Evolutionary conservation across 2,888 invertebrate genomes (phyloP).

Genomic region (Harpalus rufipes): DNA sequence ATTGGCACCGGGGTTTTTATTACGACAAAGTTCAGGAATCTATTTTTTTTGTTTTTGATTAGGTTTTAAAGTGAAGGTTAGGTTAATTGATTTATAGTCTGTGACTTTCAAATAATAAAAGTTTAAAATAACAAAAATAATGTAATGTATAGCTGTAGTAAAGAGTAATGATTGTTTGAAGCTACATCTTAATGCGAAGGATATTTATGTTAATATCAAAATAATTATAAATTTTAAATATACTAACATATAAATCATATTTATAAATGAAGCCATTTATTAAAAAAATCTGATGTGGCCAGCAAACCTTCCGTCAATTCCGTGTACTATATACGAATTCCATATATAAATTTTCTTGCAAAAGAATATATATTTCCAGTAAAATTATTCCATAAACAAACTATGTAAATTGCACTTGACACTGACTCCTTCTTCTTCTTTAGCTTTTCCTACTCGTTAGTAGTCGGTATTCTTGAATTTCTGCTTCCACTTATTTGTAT

Average conservation of each 20-base stretch:
- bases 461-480: no score
- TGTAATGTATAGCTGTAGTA: neutral
- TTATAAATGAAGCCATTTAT: no score
- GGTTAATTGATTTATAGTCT: conserved; percentile 23
- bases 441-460: no score
- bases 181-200: neutral
- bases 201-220: neutral
- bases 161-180: neutral
- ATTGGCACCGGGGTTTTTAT: conserved; percentile 25
- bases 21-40: neutral
- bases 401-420: no score
- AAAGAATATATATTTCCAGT: no score
- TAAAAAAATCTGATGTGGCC: no score
- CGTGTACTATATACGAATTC: no score
- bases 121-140: neutral
- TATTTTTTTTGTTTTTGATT: conserved; percentile 23
- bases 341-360: no score
- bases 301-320: no score
- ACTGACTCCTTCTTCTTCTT: no score
- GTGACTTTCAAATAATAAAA: neutral
- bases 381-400: no score
- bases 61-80: conserved; percentile 15
- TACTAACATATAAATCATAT: neutral
- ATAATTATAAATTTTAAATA: neutral
- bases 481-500: no score